Conservation (phyloP, 1,140 invertebrate species). For the Nasonia longicornis region DNA sequence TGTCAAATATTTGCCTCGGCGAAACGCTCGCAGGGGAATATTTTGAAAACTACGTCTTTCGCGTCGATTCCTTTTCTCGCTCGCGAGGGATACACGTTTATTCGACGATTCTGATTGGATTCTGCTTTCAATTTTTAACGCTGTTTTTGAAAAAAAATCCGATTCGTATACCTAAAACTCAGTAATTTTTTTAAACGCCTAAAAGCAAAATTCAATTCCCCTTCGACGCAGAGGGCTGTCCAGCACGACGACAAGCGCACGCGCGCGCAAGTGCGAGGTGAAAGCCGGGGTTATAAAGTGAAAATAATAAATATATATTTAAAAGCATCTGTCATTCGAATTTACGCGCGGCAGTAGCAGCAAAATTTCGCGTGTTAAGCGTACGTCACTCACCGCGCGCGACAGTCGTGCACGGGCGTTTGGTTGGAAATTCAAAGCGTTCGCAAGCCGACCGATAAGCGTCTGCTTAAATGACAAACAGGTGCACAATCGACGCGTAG, state of each 20-base stretch:
- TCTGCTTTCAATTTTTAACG: too few relatives aligned
- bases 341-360: neutral
- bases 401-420: neutral
- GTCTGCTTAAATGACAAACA: constrained; percentile 18
- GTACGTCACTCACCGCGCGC: neutral
- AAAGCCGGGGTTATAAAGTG: neutral
- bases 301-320: constrained; percentile 27
- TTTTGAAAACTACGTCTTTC: constrained; percentile 2
- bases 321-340: constrained; percentile 12
- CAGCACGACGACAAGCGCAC: too few relatives aligned
- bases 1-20: constrained; percentile 37
- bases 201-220: neutral
- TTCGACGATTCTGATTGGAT: neutral
- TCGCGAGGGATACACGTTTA: neutral
- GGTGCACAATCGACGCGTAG: neutral
- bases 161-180: neutral
- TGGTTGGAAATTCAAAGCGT: constrained; percentile 10
- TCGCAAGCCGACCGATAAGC: constrained; percentile 6
- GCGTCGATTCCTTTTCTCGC: constrained; percentile 15
- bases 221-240: neutral
- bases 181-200: neutral
- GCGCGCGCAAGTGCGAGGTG: neutral
- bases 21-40: neutral
- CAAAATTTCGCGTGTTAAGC: constrained; percentile 20
- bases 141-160: neutral